Evolutionary conservation across 2,113 vertebrate species (phyloP).

Genomic region (Rhabdomys dilectus): DNA sequence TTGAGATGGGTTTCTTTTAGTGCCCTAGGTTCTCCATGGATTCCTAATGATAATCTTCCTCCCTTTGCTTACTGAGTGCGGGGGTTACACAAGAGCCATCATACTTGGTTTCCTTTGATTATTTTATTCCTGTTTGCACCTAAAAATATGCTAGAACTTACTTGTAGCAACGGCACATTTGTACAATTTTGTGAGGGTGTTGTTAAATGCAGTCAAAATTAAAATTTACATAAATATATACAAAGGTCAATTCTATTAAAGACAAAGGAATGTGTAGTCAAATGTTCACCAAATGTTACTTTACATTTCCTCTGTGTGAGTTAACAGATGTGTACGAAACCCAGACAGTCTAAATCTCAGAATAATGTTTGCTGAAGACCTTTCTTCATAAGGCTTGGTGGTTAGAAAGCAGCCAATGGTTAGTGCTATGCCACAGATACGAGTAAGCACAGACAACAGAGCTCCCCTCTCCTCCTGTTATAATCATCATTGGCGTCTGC

Average conservation of each 20-base stretch:
- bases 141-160: background rate
- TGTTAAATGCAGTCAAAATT: background rate
- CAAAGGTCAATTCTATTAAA: conserved; percentile 43
- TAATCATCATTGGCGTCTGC: background rate
- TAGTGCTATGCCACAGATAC: background rate
- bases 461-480: too few species aligned
- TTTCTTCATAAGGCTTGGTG: background rate
- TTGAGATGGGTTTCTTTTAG: background rate
- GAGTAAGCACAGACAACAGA: background rate
- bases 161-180: background rate
- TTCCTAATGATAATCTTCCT: background rate
- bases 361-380: background rate
- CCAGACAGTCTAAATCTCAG: background rate
- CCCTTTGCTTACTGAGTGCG: background rate
- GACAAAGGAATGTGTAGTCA: background rate
- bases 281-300: background rate
- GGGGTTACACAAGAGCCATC: background rate
- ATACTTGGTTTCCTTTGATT: background rate
- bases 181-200: conserved; percentile 1
- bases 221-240: conserved; percentile 5
- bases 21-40: background rate
- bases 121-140: background rate
- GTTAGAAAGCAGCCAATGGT: too few species aligned
- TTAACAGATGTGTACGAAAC: background rate
- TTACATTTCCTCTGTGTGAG: background rate